Percentiles rank a stretch among this genome's conserved stretches.
Evolutionary conservation across 2,797 vertebrate species (phyloP).

Genomic region (Onychomys leucogaster): DNA sequence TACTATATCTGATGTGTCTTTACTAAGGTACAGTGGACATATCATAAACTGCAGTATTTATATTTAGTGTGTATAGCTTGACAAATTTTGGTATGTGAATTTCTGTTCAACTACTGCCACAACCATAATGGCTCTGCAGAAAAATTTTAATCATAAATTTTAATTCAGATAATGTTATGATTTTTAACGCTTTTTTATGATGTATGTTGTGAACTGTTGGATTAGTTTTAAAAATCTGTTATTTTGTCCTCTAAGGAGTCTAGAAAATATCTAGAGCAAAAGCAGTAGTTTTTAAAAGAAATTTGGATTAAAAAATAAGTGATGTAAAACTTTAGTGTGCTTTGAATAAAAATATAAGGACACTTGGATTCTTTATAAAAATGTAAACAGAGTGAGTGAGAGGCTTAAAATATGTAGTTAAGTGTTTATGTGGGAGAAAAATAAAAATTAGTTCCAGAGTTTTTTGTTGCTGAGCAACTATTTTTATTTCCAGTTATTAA

Average conservation of each 20-base stretch:
- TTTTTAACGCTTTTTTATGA: slow-evolving; percentile 27
- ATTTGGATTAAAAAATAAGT: slow-evolving; percentile 4
- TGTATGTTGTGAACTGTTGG: not conserved
- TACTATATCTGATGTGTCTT: slow-evolving; percentile 21
- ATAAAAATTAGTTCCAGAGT: not conserved
- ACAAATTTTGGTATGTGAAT: not conserved
- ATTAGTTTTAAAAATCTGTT: slow-evolving; percentile 6
- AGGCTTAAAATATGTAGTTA: not conserved
- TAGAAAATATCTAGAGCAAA: slow-evolving; percentile 25
- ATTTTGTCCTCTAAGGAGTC: slow-evolving; percentile 21
- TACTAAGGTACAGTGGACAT: not conserved
- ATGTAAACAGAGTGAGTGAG: not conserved
- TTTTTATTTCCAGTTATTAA: slow-evolving; percentile 45
- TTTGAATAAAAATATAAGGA: slow-evolving; percentile 52
- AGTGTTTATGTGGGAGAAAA: slow-evolving; percentile 10
- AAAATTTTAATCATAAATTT: slow-evolving; percentile 13
- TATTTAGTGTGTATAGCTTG: not conserved
- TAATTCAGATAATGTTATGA: not conserved
- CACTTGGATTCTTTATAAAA: not conserved
- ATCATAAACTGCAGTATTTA: not conserved
- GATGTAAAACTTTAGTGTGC: not conserved
- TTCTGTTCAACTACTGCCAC: not conserved
- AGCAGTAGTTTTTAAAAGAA: not conserved
- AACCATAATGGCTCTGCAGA: not conserved
- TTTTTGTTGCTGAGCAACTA: not conserved